phyloP scores from a whole-genome alignment of 2,797 vertebrate genomes.

The Artibeus jamaicensis region DNA sequence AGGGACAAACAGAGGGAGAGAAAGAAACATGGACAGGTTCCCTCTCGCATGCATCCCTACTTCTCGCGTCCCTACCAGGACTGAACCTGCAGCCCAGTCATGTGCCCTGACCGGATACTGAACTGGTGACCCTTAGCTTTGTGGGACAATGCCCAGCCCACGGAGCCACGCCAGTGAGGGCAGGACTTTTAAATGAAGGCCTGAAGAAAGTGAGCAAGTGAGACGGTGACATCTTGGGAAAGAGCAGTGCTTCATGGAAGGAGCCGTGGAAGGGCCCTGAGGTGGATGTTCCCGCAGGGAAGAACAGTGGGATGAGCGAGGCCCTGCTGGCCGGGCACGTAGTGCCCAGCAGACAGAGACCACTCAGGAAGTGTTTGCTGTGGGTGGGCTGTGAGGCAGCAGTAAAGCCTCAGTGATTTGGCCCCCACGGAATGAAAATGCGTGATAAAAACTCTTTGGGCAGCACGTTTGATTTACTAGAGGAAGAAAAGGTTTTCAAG shows the following conservation, averaged over 20 bases:
- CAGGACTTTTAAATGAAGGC: neutral
- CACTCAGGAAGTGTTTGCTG: too few relatives aligned
- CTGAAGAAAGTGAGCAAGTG: neutral
- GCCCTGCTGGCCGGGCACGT: neutral
- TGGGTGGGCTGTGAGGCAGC: fast-evolving
- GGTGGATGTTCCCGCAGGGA: neutral
- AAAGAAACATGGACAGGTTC: too few relatives aligned
- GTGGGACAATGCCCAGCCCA: too few relatives aligned
- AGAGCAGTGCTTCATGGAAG: neutral
- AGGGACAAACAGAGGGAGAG: too few relatives aligned
- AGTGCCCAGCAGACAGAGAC: neutral
- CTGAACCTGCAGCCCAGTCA: too few relatives aligned
- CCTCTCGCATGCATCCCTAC: too few relatives aligned
- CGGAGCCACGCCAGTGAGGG: too few relatives aligned
- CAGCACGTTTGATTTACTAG: neutral
- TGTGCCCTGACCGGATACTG: too few relatives aligned
- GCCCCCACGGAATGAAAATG: neutral
- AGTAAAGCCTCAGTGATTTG: neutral
- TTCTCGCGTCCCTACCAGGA: too few relatives aligned
- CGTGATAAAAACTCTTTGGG: neutral
- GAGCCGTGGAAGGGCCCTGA: neutral
- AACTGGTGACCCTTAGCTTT: too few relatives aligned
- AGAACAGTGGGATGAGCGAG: neutral
- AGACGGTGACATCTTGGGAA: neutral
- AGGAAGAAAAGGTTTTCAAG: neutral